These are phyloP conservation scores for Acrossocheilus fasciatus DNA, from an alignment of 2,797 vertebrate species.

Conservation along the genomic window DNA sequence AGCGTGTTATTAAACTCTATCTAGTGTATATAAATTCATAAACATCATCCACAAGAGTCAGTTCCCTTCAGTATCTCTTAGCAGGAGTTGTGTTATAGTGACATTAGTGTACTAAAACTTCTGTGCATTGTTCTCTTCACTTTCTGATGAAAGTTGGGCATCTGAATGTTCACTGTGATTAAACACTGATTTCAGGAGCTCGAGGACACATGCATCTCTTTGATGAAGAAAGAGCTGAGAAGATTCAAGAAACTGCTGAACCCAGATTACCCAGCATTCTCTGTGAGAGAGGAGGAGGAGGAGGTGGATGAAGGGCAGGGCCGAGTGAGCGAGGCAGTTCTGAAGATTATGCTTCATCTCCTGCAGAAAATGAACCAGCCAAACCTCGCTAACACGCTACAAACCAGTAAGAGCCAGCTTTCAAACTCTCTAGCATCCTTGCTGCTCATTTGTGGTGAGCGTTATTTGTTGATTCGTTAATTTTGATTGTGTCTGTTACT, in stretches of 20 bases:
- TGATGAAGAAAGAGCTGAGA: constrained; percentile 8
- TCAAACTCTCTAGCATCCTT: not conserved
- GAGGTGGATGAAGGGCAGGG: not conserved
- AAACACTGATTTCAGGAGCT: not conserved
- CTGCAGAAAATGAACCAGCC: not conserved
- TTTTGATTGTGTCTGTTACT: not conserved
- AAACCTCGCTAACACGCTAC: not conserved
- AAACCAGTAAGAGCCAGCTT: not conserved
- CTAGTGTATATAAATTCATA: too few species aligned
- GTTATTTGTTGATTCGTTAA: not conserved
- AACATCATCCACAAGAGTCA: too few species aligned
- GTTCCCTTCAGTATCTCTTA: too few species aligned
- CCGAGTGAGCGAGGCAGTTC: not conserved
- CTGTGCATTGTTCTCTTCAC: not conserved
- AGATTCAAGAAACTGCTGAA: not conserved
- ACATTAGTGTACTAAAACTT: not conserved
- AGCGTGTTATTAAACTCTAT: too few species aligned
- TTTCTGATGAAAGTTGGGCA: not conserved
- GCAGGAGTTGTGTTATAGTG: too few species aligned
- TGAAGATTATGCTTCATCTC: not conserved
- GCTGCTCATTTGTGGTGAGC: not conserved
- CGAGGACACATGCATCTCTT: not conserved
- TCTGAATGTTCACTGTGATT: not conserved
- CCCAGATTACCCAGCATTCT: not conserved
- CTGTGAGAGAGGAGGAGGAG: not conserved